A percentile compares a stretch with the other conserved stretches of the same genome.
phyloP scores from a whole-genome alignment of 2,888 invertebrate species.

The Didymodactylos carnosus region DNA sequence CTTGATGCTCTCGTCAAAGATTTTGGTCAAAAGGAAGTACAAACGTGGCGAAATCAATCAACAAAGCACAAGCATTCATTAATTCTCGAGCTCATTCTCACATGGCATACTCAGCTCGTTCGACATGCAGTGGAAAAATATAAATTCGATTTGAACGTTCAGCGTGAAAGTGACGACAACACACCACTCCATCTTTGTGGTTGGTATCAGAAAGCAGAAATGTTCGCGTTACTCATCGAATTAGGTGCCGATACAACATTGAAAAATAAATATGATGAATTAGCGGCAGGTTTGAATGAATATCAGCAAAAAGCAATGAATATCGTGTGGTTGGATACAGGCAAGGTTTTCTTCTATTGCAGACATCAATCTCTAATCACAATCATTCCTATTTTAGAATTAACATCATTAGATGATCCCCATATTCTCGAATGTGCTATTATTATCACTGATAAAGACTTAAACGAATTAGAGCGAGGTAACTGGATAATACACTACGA shows the following conservation, averaged over 20 bases:
- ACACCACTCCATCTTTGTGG: neutral
- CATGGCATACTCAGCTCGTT: neutral
- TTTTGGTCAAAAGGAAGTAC: neutral
- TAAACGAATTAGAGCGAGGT: neutral
- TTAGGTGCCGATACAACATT: neutral
- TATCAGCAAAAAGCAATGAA: neutral
- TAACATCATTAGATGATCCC: constrained; percentile 66
- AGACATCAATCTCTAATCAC: too few relatives aligned
- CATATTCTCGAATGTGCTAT: constrained; percentile 72
- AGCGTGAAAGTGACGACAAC: neutral
- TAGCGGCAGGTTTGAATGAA: neutral
- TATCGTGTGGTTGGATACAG: constrained; percentile 6
- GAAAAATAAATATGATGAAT: neutral
- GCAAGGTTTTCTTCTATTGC: too few relatives aligned
- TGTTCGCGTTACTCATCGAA: neutral
- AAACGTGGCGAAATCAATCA: neutral
- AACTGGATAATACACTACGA: constrained; percentile 12
- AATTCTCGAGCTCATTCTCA: neutral
- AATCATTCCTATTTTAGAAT: too few relatives aligned
- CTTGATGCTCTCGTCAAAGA: neutral
- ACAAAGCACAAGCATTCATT: neutral
- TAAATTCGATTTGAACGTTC: neutral
- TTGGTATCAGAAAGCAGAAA: neutral
- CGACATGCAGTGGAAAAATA: neutral
- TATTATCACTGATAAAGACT: constrained; percentile 46